phyloP scores from a whole-genome alignment of 2,888 invertebrate genomes.

The Tenthredo livida region DNA sequence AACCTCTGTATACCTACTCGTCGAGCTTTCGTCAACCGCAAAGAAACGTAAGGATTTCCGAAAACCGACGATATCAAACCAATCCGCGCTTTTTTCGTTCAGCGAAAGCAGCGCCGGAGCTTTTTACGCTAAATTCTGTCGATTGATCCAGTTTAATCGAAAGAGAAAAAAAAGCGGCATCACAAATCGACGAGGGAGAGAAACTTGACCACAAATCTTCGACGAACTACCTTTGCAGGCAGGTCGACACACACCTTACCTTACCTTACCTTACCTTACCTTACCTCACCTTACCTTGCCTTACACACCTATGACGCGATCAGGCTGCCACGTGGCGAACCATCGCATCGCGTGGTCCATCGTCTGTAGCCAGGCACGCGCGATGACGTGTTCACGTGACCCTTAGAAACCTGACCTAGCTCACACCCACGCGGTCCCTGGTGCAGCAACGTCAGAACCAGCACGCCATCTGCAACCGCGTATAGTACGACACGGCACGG shows the following conservation, averaged over 20 bases:
- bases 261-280: too few species aligned
- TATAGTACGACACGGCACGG: conserved; percentile 41
- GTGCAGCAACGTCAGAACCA: conserved; percentile 56
- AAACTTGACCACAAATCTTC: not conserved
- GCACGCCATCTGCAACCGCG: conserved; percentile 59
- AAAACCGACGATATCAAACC: not conserved
- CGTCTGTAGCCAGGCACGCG: conserved; percentile 67
- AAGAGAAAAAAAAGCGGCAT: not conserved
- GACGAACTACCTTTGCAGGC: not conserved
- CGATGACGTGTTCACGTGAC: conserved; percentile 75
- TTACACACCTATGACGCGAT: conserved; percentile 9
- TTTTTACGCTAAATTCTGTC: not conserved
- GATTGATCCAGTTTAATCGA: not conserved
- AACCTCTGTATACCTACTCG: not conserved
- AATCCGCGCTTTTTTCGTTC: not conserved
- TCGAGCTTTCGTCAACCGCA: not conserved
- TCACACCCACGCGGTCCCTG: conserved; percentile 62
- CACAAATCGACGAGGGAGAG: not conserved
- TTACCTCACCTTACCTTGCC: too few species aligned
- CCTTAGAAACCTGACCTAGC: conserved; percentile 75
- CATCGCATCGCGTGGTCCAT: conserved; percentile 71
- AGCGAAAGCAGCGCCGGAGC: too few species aligned
- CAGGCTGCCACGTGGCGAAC: conserved; percentile 40
- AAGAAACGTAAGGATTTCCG: not conserved
- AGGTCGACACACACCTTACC: not conserved